Percentiles rank a stretch among this genome's conserved stretches.
Evolutionary conservation across 2,888 invertebrate genomes (phyloP).

Genomic region (Lacanobia wlatinum): DNA sequence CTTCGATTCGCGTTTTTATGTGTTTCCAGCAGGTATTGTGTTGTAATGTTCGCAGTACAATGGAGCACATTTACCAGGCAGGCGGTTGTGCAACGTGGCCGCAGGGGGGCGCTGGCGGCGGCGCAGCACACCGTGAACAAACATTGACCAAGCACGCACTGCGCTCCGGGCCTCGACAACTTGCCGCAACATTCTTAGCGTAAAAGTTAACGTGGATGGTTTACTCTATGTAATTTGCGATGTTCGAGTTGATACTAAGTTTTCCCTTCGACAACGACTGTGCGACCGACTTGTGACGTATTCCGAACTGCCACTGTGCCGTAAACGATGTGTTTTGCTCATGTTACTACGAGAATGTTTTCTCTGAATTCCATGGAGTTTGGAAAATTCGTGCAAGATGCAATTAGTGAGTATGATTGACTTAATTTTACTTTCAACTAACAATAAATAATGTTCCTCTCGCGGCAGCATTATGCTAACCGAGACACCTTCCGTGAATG

Average conservation of each 20-base stretch:
- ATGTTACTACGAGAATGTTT: constrained; percentile 75
- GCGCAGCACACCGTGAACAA: constrained; percentile 83
- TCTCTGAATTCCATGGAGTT: constrained; percentile 75
- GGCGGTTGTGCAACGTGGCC: constrained; percentile 74
- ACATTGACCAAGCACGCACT: constrained; percentile 88
- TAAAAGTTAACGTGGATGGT: constrained; percentile 90
- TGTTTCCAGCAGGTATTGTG: constrained; percentile 68
- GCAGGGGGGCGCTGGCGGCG: constrained; percentile 79
- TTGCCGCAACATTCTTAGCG: constrained; percentile 90
- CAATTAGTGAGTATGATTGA: constrained; percentile 82
- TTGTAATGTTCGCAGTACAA: constrained; percentile 71
- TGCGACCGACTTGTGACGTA: constrained; percentile 81
- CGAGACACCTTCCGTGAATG: constrained; percentile 52
- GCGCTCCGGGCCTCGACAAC: constrained; percentile 82
- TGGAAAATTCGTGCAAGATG: constrained; percentile 79
- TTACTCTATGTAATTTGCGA: constrained; percentile 90
- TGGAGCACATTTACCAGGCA: constrained; percentile 70
- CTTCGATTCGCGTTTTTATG: constrained; percentile 64
- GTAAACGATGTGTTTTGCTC: constrained; percentile 78
- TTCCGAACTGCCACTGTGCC: constrained; percentile 80
- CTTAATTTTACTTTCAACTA: constrained; percentile 70
- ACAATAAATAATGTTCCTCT: constrained; percentile 48
- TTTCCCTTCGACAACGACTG: constrained; percentile 79
- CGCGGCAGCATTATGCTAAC: constrained; percentile 20
- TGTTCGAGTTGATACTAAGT: constrained; percentile 83